Evolutionary conservation across 2,113 vertebrate species (phyloP).

Genomic region (Zeus faber): DNA sequence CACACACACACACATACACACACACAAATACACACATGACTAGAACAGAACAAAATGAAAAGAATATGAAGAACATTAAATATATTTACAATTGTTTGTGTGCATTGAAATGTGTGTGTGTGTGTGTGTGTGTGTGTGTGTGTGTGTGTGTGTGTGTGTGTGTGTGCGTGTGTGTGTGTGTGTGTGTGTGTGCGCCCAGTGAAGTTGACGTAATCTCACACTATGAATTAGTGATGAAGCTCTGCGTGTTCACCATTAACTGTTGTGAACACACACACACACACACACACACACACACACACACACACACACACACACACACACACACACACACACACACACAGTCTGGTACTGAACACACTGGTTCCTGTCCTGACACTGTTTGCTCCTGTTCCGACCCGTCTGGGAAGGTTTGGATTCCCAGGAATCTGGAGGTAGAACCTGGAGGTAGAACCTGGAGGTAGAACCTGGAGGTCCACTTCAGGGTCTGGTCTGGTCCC

Average conservation of each 20-base stretch:
- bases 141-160: constrained; percentile 15
- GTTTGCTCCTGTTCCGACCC: too few relatives aligned
- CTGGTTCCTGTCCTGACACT: too few relatives aligned
- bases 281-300: constrained; percentile 6
- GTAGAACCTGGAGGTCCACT: too few relatives aligned
- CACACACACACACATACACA: too few relatives aligned
- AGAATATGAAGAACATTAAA: not conserved
- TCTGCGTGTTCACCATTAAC: constrained; percentile 55
- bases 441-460: too few relatives aligned
- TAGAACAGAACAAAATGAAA: not conserved
- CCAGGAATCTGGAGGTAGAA: too few relatives aligned
- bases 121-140: constrained; percentile 10
- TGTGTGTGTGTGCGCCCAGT: constrained; percentile 15
- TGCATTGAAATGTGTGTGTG: not conserved
- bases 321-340: not conserved
- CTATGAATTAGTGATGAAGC: constrained; percentile 65
- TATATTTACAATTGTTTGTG: not conserved
- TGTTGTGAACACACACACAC: not conserved
- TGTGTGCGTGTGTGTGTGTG: constrained; percentile 12
- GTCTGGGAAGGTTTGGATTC: too few relatives aligned
- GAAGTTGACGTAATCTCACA: constrained; percentile 44
- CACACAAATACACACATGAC: too few relatives aligned
- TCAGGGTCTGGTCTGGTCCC: too few relatives aligned
- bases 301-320: constrained; percentile 1
- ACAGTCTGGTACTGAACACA: too few relatives aligned